Evolutionary conservation across 1,140 invertebrate species (phyloP), one percentile per base, ranked within the genome.

Genomic region (Ceratoteleas bidentatus): DNA sequence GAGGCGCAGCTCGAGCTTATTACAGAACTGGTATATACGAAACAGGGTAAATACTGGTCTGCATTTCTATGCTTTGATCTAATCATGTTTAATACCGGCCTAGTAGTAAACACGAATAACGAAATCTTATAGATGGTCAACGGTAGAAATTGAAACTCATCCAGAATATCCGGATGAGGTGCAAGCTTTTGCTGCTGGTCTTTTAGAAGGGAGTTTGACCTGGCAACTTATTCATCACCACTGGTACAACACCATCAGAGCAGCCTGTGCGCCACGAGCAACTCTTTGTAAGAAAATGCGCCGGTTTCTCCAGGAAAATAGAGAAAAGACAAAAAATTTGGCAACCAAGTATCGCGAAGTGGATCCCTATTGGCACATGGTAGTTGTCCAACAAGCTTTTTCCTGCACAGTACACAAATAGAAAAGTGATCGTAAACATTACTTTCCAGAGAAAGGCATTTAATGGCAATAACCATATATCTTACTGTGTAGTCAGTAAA

Each of bases 101-200:
- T 4, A 24, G 4, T 24, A 24, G 24, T 24, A 24, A 24, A 24
- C 24, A 1, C 24, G 24, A 4, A 24, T 3, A 1, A 43, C 6
- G 6, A 2, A 49, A 50, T 50, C 16, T 84, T 87, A 3, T 80
- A 96, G 95, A 33, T 97, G 96, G 96, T 95, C 95, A 0, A 93
- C 94, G 79, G 89, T 97, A 11, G 96, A 97, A 92, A 93, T 97
- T 56, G 94, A 96, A 90, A 96, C 96, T 6, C 93, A 96, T 73
- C 87, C 91, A 45, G 92, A 92, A 0, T 96, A 94, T 88, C 93
- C 94, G 3, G 95, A 96, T 87, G 93, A 93, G 76, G 93, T 96
- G 6, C 97, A 98, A 91, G 96, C 96, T 0, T 97, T 95, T 87
- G 95, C 96, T 1, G 97, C 97, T n/a, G 97, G 97, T 7, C 92